Percentiles rank a stretch among this genome's conserved stretches.
These are phyloP conservation scores for Dasyornis broadbenti DNA, from an alignment of 2,113 vertebrate genomes.

Conservation along the genomic window DNA sequence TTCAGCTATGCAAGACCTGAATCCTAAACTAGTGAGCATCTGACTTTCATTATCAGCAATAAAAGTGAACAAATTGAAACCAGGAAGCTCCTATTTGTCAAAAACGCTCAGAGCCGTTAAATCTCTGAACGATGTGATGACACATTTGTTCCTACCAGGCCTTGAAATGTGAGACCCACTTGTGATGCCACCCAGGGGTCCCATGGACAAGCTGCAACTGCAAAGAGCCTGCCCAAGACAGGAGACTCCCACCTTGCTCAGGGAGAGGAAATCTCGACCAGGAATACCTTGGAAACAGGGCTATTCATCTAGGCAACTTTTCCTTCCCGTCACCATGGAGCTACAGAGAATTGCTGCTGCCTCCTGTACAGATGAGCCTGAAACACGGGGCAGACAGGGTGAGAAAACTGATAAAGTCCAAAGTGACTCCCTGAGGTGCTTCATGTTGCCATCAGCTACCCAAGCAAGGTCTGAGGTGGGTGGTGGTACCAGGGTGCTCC, in stretches of 20 bases:
- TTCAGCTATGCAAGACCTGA: not conserved
- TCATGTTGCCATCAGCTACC: not conserved
- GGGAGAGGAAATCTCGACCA: not conserved
- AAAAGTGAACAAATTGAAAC: slow-evolving; percentile 48
- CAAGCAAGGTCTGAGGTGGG: not conserved
- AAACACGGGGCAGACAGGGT: not conserved
- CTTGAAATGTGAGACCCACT: not conserved
- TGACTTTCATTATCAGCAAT: not conserved
- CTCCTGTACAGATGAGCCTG: not conserved
- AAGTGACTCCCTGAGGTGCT: not conserved
- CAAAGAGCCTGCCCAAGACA: not conserved
- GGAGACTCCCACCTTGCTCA: not conserved
- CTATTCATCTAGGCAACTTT: not conserved
- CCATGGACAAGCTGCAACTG: not conserved
- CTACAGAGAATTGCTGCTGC: not conserved
- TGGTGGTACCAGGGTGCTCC: not conserved
- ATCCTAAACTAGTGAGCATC: not conserved
- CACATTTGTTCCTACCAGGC: slow-evolving; percentile 33
- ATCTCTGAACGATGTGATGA: not conserved
- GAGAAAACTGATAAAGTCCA: not conserved
- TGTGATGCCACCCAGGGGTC: not conserved
- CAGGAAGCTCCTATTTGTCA: slow-evolving; percentile 49
- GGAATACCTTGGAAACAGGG: not conserved
- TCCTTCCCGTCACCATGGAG: not conserved
- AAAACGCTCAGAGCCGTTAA: slow-evolving; percentile 19